Base-by-base conservation (phyloP, 30 jellyfish, hydroid and myxozoan species). In the Cassiopea xamachana region DNA sequence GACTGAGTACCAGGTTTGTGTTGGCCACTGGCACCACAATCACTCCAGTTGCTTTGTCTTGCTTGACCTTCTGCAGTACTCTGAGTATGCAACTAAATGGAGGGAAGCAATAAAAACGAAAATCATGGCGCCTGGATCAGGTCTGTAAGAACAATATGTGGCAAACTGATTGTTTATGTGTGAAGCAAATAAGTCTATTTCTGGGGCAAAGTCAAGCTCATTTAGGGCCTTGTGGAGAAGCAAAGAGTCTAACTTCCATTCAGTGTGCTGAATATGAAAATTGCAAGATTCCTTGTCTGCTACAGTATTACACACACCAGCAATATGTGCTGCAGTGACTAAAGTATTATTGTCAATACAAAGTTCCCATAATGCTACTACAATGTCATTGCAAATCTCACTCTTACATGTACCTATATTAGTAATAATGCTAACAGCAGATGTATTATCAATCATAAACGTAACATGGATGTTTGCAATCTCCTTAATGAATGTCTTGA, bases 331-430 rank as follows among this genome's bases (percentile, higher is more conserved):
- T 39, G 86, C 90, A 15, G 87, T 75, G 64, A 88, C 72, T 80
- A 86, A 79, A 55, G 45, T 71, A 71, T 71, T 71, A 18, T 19
- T 79, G 17, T 0, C 78, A 44, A 79, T 47, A 48, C 87, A 84
- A 73, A 80, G 81, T 48, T 10, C 3, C 95, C 95, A 79, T 78
- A 88, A 78, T 46, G 70, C 76, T 49, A 69, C 45, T 18, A 55
- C 81, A 0, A 55, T 55, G 64, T 45, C 60, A 68, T 88, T 71
- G 19, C 85, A 69, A 15, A 61, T 7, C 13, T 61, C 86, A 70
- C 87, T 47, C 49, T 88, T 84, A 67, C 91, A 64, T 46, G 91
- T 88, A 18, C 96, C 96, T 92, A 88, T 88, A 60, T 80, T 75
- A 80, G 78, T 88, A 46, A 88, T 67, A 50, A 85, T 59, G 7